Evolutionary conservation across 2,797 vertebrate genomes (phyloP).

Genomic region (Rhinichthys osculus): DNA sequence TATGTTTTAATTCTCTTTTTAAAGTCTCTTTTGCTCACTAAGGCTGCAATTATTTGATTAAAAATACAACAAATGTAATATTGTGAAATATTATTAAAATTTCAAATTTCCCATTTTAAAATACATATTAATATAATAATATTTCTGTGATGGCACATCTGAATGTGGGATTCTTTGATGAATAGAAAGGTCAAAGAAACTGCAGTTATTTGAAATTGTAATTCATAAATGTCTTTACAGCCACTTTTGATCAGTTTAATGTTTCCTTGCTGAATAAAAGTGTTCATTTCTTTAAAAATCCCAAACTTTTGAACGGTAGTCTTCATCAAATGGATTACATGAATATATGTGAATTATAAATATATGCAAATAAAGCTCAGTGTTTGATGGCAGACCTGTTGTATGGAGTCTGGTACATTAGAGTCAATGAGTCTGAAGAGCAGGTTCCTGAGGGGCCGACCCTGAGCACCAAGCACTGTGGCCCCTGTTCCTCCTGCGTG

Average conservation of each 20-base stretch:
- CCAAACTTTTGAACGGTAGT: neutral
- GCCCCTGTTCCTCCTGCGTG: constrained; percentile 84
- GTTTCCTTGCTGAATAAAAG: neutral
- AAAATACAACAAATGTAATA: neutral
- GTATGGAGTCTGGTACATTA: constrained; percentile 82
- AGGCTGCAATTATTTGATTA: neutral
- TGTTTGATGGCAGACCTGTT: constrained; percentile 73
- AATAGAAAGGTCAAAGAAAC: neutral
- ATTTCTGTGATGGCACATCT: neutral
- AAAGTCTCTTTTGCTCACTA: neutral
- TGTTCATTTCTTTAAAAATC: no score
- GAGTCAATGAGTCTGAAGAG: constrained; percentile 86
- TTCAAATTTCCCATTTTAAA: neutral
- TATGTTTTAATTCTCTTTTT: no score
- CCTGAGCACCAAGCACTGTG: constrained; percentile 82
- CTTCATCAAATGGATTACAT: neutral
- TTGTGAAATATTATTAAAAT: neutral
- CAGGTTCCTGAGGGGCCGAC: constrained; percentile 81
- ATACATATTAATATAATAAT: neutral
- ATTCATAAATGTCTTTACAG: neutral
- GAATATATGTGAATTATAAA: neutral
- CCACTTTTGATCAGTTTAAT: neutral
- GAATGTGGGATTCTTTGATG: neutral
- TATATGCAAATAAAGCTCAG: neutral
- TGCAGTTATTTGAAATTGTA: neutral